Base-by-base conservation (phyloP, 2,113 vertebrate species). In the Sitta europaea region DNA sequence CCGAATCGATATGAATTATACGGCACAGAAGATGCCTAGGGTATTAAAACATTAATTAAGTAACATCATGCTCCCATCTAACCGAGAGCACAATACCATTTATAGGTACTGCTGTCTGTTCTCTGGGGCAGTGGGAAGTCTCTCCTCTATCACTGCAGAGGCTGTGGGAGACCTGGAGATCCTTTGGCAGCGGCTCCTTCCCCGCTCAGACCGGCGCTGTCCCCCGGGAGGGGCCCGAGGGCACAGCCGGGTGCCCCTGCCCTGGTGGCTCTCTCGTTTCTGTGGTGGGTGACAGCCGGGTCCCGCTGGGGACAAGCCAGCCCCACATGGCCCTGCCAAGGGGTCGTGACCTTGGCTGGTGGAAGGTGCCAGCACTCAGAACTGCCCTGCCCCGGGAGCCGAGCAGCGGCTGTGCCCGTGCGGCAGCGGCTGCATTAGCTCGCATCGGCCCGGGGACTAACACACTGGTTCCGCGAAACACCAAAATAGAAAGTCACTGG, bases 41-140 rank as follows among this genome's bases (percentile, higher is more conserved):
- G 94, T 97, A 96, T 95, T 97, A 94, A 97, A 96, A 95, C 93
- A 94, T 96, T 97, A 96, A 97, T 97, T 96, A 95, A 95, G 96
- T 96, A 94, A 97, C 95, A 96, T 94, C 91, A 89, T 93, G 95
- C 96, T 94, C 94, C 88, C 92, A 90, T 88, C 96, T 91, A 92
- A 95, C 95, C 95, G 85, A 79, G 84, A 96, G 96, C 94, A 94
- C 92, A 87, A 75, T 85, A 75, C 84, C 96, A 59, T 91, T 95
- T 85, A 91, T 91, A 91, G 83, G 94, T 89, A 91, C 79, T 0
- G n/a, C 92, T 84, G 2, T 61, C 91, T 89, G 58, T 58, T 86
- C 92, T 91, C 91, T 51, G 80, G 93, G 77, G 91, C 87, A n/a
- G 57, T 4, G 33, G 67, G 80, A 86, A 92, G 80, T 61, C 91